Evolutionary conservation across 2,113 vertebrate genomes (phyloP), one percentile per base, ranked within the genome.

Genomic region (Cryptomyrus ogoouensis): DNA sequence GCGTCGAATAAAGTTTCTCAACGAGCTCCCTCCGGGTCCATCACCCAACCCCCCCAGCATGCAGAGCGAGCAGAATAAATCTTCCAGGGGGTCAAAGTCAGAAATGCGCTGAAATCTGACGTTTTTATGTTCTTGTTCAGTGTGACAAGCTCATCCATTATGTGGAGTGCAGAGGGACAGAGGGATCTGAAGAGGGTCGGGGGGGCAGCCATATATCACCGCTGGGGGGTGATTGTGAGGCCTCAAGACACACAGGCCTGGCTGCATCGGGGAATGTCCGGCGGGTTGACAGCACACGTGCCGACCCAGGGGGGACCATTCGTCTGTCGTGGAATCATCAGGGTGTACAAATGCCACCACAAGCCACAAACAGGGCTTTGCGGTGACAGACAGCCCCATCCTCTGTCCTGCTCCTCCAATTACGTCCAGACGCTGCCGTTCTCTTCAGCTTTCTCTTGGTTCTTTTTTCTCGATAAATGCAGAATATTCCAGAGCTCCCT

Each of bases 181-280:
- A 8, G 83, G 44, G 83, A 31, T 7, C 77, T 49, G 44, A 6
- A 12, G 10, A 56, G 56, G 56, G 42, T 84, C 19, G 5, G 17
- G 80, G 77, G 56, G 66, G 88, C 84, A 21, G 83, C 94, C 94
- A 94, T 95, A 94, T 92, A 95, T 96, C 94, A 95, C 88, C 44
- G 13, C 74, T 2, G 42, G 87, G 91, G 84, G 91, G 90, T 74
- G 90, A 88, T 42, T 31, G 62, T 46, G 35, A 80, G 49, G 88
- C 83, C 91, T 92, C 91, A 83, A 88, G 89, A 88, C 85, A 88
- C 90, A 92, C 35, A 90, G 91, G 91, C 58, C 53, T 42, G 24
- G 21, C 83, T 58, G 42, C 58, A 12, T 91, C 91, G 90, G 87
- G 87, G 91, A 90, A 90, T 89, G 90, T 90, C 47, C 44, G 91